Percentiles rank a stretch among this genome's conserved stretches.
These are phyloP conservation scores for Gonioctena quinquepunctata DNA, from an alignment of 1,140 invertebrate species.

Conservation along the genomic window DNA sequence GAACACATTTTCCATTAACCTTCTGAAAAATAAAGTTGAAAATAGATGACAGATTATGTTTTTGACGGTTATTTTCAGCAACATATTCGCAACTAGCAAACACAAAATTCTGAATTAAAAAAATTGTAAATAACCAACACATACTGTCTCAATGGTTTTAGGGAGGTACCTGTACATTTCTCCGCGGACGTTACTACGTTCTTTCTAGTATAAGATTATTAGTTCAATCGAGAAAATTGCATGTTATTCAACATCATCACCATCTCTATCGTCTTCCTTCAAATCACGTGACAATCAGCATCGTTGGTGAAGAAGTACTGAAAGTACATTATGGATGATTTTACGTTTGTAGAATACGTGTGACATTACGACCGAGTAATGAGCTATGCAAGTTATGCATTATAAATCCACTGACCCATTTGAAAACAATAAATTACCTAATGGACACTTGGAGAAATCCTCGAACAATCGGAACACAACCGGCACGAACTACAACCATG, in stretches of 20 bases:
- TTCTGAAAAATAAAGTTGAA: no score
- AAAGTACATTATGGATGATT: conserved; percentile 4
- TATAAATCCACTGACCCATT: conserved; percentile 20
- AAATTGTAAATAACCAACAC: no score
- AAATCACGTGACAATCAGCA: no score
- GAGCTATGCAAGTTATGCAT: conserved; percentile 16
- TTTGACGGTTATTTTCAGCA: no score
- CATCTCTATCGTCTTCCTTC: no score
- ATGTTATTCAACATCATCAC: not conserved
- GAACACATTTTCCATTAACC: no score
- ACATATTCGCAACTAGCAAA: no score
- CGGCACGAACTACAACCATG: conserved; percentile 14
- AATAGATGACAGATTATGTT: no score
- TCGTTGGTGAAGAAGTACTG: not conserved
- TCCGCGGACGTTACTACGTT: no score
- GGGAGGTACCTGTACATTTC: no score
- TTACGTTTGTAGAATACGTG: conserved; percentile 16
- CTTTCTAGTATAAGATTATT: no score
- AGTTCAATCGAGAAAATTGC: not conserved
- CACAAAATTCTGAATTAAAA: no score
- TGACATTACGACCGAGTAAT: conserved; percentile 15
- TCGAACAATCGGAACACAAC: conserved; percentile 10
- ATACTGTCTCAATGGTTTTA: not conserved
- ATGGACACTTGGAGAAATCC: conserved; percentile 17
- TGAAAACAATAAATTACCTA: conserved; percentile 15